Evolutionary conservation across 2,888 invertebrate genomes (phyloP), one percentile per base, ranked within the genome.

Genomic region (Anthophora plumipes): DNA sequence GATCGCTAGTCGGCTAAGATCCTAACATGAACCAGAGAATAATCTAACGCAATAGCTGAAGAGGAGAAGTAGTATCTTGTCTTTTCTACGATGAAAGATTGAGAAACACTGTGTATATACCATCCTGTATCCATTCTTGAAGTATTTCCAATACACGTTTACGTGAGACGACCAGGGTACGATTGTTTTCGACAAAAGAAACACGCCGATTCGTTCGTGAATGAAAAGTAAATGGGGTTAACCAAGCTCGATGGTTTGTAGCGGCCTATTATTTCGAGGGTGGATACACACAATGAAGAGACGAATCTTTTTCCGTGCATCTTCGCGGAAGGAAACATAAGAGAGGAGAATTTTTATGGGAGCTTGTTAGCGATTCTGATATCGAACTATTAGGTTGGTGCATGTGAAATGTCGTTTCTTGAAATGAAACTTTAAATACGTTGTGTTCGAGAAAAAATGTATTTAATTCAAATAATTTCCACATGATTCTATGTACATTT

Each of bases 211-310:
- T 83, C 63, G 67, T 76, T 60, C 74, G 55, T 74, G 86, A 85
- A 86, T 83, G 84, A 85, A 83, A 86, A 82, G 80, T 85, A 85
- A 87, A 87, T 88, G 88, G 82, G 82, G 80, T 87, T 87, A 87
- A 83, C 85, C 85, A 83, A 78, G 82, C 84, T 77, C 79, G 85
- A 75, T 71, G 84, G 70, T 67, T n/a, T 69, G 54, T 1, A 61
- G 46, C 82, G 76, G 75, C 55, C 84, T 73, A 79, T 87, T 88
- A 83, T 79, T 79, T 81, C 80, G 81, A 74, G 88, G 87, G 85
- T 78, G 76, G 88, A 82, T 84, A 81, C 81, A 64, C 81, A 80
- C 86, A 76, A 86, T 81, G 75, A 74, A 73, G 68, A 71, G 54
- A 77, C 72, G 81, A 81, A 80, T 85, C 87, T 74, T 71, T 52